Conservation (phyloP, 2,113 vertebrate genomes). For the Delphinapterus leucas region DNA sequence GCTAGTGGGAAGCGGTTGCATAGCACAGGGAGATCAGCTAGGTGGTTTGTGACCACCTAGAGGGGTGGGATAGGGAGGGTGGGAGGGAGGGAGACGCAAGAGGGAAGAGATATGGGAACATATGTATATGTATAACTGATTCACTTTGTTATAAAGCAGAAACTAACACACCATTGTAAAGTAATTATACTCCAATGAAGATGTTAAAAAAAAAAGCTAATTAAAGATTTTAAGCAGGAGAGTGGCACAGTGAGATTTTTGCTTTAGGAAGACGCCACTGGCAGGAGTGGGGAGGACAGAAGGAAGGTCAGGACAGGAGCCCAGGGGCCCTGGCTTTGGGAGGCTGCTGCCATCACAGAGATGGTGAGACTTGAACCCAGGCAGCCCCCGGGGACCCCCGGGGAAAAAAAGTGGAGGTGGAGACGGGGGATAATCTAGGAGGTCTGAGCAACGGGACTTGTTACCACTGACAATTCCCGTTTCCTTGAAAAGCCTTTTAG, state of each 20-base stretch:
- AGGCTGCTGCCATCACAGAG: neutral
- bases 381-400: accelerated
- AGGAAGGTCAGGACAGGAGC: neutral
- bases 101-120: too few relatives aligned
- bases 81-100: too few relatives aligned
- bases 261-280: neutral
- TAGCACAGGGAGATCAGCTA: too few relatives aligned
- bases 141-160: too few relatives aligned
- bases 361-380: neutral
- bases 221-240: slow-evolving; percentile 8
- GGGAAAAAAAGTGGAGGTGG: neutral
- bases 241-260: neutral
- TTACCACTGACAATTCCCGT: neutral
- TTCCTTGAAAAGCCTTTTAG: neutral
- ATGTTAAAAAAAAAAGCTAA: neutral
- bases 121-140: too few relatives aligned
- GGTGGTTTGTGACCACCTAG: too few relatives aligned
- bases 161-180: too few relatives aligned
- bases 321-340: neutral
- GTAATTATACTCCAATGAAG: too few relatives aligned
- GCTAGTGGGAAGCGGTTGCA: too few relatives aligned
- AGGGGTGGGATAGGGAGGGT: too few relatives aligned
- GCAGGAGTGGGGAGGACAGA: neutral
- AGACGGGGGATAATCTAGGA: neutral
- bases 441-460: neutral